Percentiles rank a stretch among this genome's conserved stretches.
These are phyloP conservation scores for Pelagia noctiluca DNA, from an alignment of 30 jellyfish, hydroid and myxozoan genomes.

Conservation along the genomic window DNA sequence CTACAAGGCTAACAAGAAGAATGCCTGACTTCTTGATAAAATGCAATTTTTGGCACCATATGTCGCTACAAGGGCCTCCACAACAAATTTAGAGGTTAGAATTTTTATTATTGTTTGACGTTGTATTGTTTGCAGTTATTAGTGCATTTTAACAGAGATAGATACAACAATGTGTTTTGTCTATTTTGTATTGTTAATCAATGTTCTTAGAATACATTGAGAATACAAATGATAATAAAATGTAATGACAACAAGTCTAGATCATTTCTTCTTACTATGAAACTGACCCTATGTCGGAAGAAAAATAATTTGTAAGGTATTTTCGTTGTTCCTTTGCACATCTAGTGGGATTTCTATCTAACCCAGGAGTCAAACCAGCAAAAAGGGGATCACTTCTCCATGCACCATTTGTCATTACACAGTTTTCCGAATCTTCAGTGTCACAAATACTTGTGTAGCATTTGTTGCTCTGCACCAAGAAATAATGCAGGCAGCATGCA, in stretches of 20 bases:
- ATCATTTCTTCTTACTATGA: slow-evolving; percentile 12
- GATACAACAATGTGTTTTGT: too few relatives aligned
- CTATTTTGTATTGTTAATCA: too few relatives aligned
- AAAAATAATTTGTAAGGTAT: slow-evolving; percentile 12
- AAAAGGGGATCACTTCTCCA: slow-evolving; percentile 19
- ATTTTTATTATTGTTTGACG: too few relatives aligned
- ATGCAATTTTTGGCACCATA: too few relatives aligned
- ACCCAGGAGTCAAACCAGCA: slow-evolving; percentile 16
- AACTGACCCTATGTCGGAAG: slow-evolving; percentile 18
- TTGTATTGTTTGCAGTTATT: too few relatives aligned
- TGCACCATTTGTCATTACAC: too few relatives aligned
- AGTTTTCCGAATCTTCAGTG: too few relatives aligned
- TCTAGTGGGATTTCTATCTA: slow-evolving; percentile 22
- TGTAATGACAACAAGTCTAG: not conserved
- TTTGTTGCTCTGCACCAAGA: too few relatives aligned
- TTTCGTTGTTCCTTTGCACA: slow-evolving; percentile 2
- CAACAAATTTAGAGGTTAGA: slow-evolving; percentile 22
- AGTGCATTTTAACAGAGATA: too few relatives aligned
- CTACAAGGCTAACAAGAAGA: not conserved
- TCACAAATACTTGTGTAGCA: too few relatives aligned
- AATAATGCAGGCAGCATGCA: too few relatives aligned
- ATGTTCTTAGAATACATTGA: too few relatives aligned
- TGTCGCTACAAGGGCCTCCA: slow-evolving; percentile 22
- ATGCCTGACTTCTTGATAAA: not conserved
- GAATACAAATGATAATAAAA: not conserved